These are phyloP conservation scores for Cynaeus angustus DNA, from an alignment of 2,888 invertebrate genomes.

Conservation along the genomic window DNA sequence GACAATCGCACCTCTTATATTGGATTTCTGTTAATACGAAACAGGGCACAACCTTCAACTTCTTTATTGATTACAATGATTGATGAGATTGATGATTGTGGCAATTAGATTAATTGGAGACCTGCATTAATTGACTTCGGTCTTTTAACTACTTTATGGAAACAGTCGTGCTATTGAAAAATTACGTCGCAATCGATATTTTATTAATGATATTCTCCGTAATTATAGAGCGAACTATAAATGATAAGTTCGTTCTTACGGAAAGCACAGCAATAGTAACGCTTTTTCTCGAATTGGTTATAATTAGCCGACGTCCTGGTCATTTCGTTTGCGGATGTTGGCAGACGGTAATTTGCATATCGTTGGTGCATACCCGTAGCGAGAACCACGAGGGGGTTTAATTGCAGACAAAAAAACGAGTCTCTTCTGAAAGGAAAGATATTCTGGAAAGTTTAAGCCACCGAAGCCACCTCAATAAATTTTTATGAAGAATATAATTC, in stretches of 20 bases:
- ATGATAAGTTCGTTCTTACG: slow-evolving; percentile 1
- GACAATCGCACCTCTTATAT: slow-evolving; percentile 40
- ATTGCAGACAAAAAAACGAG: too few relatives aligned
- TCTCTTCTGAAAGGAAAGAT: too few relatives aligned
- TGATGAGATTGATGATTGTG: slow-evolving; percentile 42
- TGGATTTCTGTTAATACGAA: slow-evolving; percentile 43
- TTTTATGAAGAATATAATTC: too few relatives aligned
- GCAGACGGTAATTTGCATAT: slow-evolving; percentile 25
- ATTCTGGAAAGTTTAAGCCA: too few relatives aligned
- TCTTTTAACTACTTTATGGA: slow-evolving; percentile 34
- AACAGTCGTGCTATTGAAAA: neutral
- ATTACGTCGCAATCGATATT: slow-evolving; percentile 13
- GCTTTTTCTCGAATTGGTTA: slow-evolving; percentile 25
- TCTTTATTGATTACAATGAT: slow-evolving; percentile 46
- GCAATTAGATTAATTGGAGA: slow-evolving; percentile 44
- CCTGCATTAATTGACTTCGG: slow-evolving; percentile 34
- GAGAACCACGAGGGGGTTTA: too few relatives aligned
- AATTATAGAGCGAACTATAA: too few relatives aligned
- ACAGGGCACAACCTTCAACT: slow-evolving; percentile 39
- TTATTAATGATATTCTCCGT: neutral
- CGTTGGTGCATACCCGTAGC: too few relatives aligned
- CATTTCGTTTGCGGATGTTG: slow-evolving; percentile 26
- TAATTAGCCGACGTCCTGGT: slow-evolving; percentile 17
- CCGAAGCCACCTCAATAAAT: too few relatives aligned
- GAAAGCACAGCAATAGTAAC: slow-evolving; percentile 15